Base-by-base conservation (phyloP, 2,113 vertebrate species). In the Vimba vimba region DNA sequence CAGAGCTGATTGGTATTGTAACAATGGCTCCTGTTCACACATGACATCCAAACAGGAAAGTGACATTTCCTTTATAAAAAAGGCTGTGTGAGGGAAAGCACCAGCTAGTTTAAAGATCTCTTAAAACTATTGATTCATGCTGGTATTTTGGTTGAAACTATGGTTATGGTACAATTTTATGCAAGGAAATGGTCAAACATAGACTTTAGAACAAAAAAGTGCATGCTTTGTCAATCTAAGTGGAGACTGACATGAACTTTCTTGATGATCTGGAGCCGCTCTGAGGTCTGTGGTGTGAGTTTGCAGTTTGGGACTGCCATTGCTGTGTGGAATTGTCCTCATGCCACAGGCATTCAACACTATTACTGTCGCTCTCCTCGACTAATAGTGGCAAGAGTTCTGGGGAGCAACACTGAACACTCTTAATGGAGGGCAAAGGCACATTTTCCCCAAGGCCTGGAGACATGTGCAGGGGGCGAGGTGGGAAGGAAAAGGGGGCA, bases 381-480 rank as follows among this genome's bases (percentile, higher is more conserved):
- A 93, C 94, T 96, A 94, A 95, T 90, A 64, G 17, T 93, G 92
- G 87, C 95, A 95, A 90, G 94, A 93, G 94, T 94, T 90, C 4
- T 79, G 91, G 89, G 93, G 94, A 86, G 93, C 90, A 93, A 92
- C 89, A 86, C 89, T 93, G 91, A 94, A 95, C 94, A 95, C 93
- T 96, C 95, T 95, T 96, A 95, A 97, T 94, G 96, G 95, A 96
- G 95, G 95, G 93, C 94, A 94, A 94, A 95, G 95, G 95, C 96
- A 96, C 93, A 94, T 96, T 94, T 96, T 91, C 96, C 96, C 96
- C 57, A 93, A 93, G 96, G 96, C 96, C 93, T 95, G 92, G 91
- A 93, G 93, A 95, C 95, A 95, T 95, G 96, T 95, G 96, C 94
- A 94, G 93, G 93, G 64, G 50, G 50, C 11, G 55, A 80, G 55